A percentile compares a stretch with the other conserved stretches of the same genome.
phyloP scores from a whole-genome alignment of 2,888 invertebrate genomes.

The Eupithecia abbreviata region DNA sequence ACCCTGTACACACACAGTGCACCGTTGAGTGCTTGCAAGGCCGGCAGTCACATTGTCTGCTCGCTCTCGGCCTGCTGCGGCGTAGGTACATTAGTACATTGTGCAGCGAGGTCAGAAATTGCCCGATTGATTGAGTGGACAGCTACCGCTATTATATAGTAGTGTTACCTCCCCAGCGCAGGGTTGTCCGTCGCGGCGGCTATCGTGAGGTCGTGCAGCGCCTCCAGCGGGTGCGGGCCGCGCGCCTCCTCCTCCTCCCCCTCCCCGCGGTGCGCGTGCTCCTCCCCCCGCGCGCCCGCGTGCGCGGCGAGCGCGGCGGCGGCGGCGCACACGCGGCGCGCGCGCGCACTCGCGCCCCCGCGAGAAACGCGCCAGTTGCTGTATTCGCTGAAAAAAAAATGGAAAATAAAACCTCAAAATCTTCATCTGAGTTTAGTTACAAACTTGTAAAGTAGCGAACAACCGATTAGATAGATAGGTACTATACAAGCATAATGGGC shows the following conservation, averaged over 20 bases:
- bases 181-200: slow-evolving; percentile 68
- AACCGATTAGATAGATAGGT: no score
- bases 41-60: no score
- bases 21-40: no score
- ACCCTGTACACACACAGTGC: slow-evolving; percentile 1
- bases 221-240: slow-evolving; percentile 50
- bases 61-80: no score
- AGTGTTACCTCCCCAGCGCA: slow-evolving; percentile 86
- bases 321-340: slow-evolving; percentile 76
- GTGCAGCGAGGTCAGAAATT: no score
- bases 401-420: not conserved
- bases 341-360: slow-evolving; percentile 86
- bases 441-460: no score
- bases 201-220: slow-evolving; percentile 57
- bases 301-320: slow-evolving; percentile 78
- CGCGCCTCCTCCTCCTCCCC: not conserved
- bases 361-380: slow-evolving; percentile 87
- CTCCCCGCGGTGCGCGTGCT: not conserved
- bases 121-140: no score
- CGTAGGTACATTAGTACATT: no score
- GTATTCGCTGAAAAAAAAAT: slow-evolving; percentile 88
- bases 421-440: no score
- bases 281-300: slow-evolving; percentile 10
- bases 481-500: no score
- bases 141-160: not conserved